Evolutionary conservation across 2,797 vertebrate species (phyloP).

Genomic region (Coccyzus lansbergi): DNA sequence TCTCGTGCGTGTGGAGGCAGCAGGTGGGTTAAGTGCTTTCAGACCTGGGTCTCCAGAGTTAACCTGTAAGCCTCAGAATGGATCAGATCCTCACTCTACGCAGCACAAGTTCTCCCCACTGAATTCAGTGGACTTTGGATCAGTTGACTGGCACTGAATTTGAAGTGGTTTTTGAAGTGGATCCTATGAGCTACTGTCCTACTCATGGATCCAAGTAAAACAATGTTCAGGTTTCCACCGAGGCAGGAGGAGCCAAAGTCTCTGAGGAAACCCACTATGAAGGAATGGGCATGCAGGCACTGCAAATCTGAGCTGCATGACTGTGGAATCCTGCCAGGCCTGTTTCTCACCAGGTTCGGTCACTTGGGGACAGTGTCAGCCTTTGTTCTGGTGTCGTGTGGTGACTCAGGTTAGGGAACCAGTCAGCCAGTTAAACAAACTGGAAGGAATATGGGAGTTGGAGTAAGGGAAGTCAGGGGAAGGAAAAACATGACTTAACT

Average conservation of each 20-base stretch:
- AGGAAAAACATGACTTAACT: background rate
- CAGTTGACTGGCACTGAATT: background rate
- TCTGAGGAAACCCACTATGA: background rate
- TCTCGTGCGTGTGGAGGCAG: background rate
- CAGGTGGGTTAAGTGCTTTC: background rate
- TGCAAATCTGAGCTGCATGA: background rate
- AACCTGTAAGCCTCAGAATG: background rate
- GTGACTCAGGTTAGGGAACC: background rate
- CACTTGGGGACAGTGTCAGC: background rate
- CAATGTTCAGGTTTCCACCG: rapidly evolving
- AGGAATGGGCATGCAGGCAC: background rate
- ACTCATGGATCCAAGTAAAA: background rate
- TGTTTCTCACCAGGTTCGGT: background rate
- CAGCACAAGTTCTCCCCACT: background rate
- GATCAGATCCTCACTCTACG: background rate
- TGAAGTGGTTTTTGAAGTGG: background rate
- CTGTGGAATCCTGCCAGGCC: background rate
- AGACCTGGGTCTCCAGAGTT: background rate
- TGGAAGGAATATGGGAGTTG: background rate
- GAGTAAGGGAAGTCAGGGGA: background rate
- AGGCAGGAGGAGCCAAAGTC: background rate
- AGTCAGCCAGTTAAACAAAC: background rate
- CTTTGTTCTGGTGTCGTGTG: background rate
- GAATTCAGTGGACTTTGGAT: background rate
- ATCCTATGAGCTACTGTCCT: background rate